A percentile compares a stretch with the other conserved stretches of the same genome.
Evolutionary conservation across 1,140 invertebrate genomes (phyloP).

Genomic region (Sycophila sp.): DNA sequence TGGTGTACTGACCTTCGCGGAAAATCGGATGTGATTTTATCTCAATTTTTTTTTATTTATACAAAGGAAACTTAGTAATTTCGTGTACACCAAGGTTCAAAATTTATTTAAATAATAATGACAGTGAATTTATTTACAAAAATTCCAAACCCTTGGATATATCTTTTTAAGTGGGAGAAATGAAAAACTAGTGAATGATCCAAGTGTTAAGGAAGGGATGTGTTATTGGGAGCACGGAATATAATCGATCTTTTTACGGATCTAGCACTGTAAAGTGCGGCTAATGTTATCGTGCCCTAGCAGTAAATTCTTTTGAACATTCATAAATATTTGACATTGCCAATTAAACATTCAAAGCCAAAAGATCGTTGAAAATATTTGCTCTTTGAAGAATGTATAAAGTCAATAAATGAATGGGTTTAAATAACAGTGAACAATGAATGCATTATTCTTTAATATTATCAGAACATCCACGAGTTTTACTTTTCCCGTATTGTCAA

Average conservation of each 20-base stretch:
- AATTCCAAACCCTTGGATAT: conserved; percentile 11
- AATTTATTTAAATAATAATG: too few relatives aligned
- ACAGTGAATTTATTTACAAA: too few relatives aligned
- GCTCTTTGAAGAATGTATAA: not conserved
- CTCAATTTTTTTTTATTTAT: too few relatives aligned
- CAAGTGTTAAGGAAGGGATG: conserved; percentile 10
- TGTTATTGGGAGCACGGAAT: conserved; percentile 11
- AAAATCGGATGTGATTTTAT: too few relatives aligned
- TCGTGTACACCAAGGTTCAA: too few relatives aligned
- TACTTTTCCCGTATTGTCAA: conserved; percentile 34
- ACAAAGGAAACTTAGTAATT: too few relatives aligned
- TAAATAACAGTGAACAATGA: not conserved
- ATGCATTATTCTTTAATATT: not conserved
- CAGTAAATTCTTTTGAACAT: not conserved
- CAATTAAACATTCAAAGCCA: conserved; percentile 13
- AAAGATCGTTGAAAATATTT: not conserved
- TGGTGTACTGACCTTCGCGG: too few relatives aligned
- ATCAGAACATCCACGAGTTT: conserved; percentile 38
- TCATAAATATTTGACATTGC: not conserved
- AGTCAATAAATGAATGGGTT: not conserved
- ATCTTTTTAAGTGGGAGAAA: conserved; percentile 17
- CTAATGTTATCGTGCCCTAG: conserved; percentile 12
- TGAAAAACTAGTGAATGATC: conserved; percentile 41
- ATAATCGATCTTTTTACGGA: not conserved
- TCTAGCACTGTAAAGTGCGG: conserved; percentile 8